These are phyloP conservation scores for Drosophila busckii DNA, from an alignment of 1,140 invertebrate species.

Conservation along the genomic window DNA sequence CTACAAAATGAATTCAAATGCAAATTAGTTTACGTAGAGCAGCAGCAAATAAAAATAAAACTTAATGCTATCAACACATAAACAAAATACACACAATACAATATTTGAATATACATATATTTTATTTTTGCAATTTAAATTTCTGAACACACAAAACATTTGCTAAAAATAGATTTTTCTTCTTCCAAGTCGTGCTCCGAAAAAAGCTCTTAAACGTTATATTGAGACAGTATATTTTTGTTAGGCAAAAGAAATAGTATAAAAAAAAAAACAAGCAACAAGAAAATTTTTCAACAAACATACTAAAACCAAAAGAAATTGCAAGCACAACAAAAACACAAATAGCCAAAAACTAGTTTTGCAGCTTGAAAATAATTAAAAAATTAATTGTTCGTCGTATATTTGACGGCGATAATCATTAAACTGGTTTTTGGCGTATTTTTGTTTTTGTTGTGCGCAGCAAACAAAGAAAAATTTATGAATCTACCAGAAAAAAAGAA, in stretches of 20 bases:
- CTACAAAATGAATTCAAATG: conserved; percentile 61
- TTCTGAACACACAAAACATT: neutral
- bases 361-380: too few relatives aligned
- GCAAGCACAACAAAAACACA: too few relatives aligned
- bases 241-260: conserved; percentile 47
- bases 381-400: too few relatives aligned
- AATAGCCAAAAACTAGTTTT: too few relatives aligned
- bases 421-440: conserved; percentile 2
- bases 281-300: conserved; percentile 48
- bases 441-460: conserved; percentile 23
- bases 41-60: neutral
- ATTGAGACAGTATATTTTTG: conserved; percentile 28
- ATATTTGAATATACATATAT: conserved; percentile 10
- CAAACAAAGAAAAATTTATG: conserved; percentile 24
- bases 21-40: conserved; percentile 25
- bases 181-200: conserved; percentile 58
- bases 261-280: conserved; percentile 67
- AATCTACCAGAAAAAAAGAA: conserved; percentile 24
- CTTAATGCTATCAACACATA: conserved; percentile 4
- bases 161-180: neutral
- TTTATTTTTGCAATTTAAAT: neutral
- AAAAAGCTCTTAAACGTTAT: conserved; percentile 75
- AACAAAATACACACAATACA: conserved; percentile 19
- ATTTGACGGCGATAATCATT: neutral
- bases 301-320: conserved; percentile 41